phyloP scores from a whole-genome alignment of 2,797 vertebrate genomes.

The Peromyscus eremicus region DNA sequence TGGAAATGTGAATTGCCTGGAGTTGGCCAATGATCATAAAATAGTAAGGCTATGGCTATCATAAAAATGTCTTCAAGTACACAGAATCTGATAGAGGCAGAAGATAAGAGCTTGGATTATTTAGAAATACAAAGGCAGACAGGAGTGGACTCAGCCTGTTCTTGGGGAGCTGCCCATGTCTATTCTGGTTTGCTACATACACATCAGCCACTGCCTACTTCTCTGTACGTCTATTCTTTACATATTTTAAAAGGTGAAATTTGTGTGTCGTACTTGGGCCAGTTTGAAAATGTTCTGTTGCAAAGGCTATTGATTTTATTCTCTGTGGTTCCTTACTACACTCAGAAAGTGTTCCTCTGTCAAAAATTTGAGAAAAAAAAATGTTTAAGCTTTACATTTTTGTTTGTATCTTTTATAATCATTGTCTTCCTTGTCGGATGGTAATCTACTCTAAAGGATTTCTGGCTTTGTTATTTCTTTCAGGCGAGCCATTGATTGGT shows the following conservation, averaged over 20 bases:
- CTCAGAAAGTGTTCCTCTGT: background rate
- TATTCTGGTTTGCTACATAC: background rate
- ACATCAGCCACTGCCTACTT: background rate
- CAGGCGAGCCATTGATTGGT: background rate
- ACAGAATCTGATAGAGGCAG: background rate
- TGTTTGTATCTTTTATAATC: background rate
- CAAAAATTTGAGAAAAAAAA: background rate
- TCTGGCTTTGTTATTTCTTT: conserved; percentile 7
- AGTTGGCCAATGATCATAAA: background rate
- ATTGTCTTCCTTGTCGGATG: background rate
- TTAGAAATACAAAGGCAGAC: background rate
- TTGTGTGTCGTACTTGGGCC: background rate
- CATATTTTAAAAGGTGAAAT: background rate
- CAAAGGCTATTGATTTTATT: conserved; percentile 36
- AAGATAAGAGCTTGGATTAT: background rate
- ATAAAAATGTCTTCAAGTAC: background rate
- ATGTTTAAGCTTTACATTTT: background rate
- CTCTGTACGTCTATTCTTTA: background rate
- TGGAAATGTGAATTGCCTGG: conserved; percentile 9
- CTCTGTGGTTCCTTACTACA: background rate
- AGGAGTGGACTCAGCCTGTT: no score
- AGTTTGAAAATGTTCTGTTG: conserved; percentile 21
- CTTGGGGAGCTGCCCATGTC: background rate
- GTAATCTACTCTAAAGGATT: background rate
- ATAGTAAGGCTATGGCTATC: background rate